Evolutionary conservation across 2,797 vertebrate genomes (phyloP).

Genomic region (Sandelia bainsii): DNA sequence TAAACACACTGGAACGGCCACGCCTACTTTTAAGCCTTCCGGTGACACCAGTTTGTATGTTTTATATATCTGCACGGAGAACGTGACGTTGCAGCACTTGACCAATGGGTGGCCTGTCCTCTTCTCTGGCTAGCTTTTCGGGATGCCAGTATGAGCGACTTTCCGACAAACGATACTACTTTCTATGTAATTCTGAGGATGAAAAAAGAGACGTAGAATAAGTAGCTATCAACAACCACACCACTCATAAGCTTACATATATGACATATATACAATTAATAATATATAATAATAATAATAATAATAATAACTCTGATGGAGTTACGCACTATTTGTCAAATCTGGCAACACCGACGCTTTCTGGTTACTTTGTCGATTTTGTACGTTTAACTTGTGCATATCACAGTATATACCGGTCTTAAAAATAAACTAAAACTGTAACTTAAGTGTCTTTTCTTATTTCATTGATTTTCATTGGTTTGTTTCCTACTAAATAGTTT

Average conservation of each 20-base stretch:
- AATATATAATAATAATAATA: too few relatives aligned
- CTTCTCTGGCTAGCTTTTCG: background rate
- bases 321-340: background rate
- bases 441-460: background rate
- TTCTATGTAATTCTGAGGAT: background rate
- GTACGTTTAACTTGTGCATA: too few relatives aligned
- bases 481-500: accelerated
- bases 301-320: too few relatives aligned
- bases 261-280: too few relatives aligned
- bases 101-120: accelerated
- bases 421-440: background rate
- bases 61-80: background rate
- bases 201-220: background rate
- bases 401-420: background rate
- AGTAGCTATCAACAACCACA: background rate
- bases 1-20: accelerated
- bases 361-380: background rate
- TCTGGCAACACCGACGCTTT: background rate
- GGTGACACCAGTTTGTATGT: accelerated
- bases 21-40: accelerated
- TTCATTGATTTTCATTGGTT: background rate
- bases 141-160: conserved; percentile 5
- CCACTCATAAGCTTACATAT: background rate
- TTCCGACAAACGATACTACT: background rate
- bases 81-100: background rate